Conservation (phyloP, 2,113 vertebrate species). For the Charina bottae region DNA sequence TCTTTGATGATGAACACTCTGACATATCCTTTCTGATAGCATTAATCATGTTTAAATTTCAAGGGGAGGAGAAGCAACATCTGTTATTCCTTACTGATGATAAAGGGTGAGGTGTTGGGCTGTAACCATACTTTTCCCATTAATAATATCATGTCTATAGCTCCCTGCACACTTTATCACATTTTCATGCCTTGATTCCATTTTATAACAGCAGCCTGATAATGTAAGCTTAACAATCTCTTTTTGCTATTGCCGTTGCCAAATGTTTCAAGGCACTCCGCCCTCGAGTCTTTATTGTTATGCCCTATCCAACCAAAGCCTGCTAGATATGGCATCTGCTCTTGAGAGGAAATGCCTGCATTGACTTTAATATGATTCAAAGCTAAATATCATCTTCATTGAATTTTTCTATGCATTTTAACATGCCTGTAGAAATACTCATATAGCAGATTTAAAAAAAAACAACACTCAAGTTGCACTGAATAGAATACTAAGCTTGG, state of each 20-base stretch:
- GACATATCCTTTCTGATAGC: not conserved
- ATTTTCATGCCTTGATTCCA: conserved; percentile 20
- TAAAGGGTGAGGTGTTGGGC: conserved; percentile 21
- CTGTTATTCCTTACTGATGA: conserved; percentile 20
- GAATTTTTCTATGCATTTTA: not conserved
- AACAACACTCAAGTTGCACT: not conserved
- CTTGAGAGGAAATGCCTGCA: conserved; percentile 17
- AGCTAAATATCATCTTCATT: not conserved
- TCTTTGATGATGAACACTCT: fast-evolving
- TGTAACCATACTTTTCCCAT: not conserved
- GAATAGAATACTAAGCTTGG: not conserved
- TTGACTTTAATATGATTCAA: not conserved
- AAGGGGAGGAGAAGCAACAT: not conserved
- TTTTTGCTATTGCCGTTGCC: conserved; percentile 49
- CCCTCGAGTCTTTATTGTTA: conserved; percentile 30
- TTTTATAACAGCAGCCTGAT: conserved; percentile 11
- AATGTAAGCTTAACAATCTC: conserved; percentile 23
- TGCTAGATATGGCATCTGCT: not conserved
- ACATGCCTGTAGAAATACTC: conserved; percentile 2
- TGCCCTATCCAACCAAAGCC: conserved; percentile 28
- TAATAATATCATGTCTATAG: not conserved
- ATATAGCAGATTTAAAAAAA: not conserved
- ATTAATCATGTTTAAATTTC: conserved; percentile 19
- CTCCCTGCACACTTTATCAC: conserved; percentile 25
- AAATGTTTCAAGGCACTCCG: conserved; percentile 50